Percentiles rank a stretch among this genome's conserved stretches.
phyloP scores from a whole-genome alignment of 2,113 vertebrate genomes.

The Bubo scandiacus region DNA sequence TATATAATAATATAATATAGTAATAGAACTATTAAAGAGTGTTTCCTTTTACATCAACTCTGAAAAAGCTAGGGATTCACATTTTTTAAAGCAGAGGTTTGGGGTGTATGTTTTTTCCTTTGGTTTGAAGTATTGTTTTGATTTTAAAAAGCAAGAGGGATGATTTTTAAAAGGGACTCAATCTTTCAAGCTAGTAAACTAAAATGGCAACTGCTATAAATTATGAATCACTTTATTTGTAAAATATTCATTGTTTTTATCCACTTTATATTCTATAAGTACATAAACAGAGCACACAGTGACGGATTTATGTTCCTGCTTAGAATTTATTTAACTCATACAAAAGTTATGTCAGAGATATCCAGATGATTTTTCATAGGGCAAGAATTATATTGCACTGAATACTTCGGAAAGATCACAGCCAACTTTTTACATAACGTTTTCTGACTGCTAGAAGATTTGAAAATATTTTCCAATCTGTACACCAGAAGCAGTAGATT shows the following conservation, averaged over 20 bases:
- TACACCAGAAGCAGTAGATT: neutral
- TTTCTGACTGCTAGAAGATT: neutral
- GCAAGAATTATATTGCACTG: neutral
- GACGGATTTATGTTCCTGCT: neutral
- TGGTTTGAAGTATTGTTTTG: neutral
- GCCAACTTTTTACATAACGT: neutral
- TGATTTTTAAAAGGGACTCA: neutral
- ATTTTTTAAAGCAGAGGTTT: neutral
- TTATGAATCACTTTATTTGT: slow-evolving; percentile 52
- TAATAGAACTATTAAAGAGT: neutral
- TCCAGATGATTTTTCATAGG: neutral
- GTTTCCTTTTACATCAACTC: neutral
- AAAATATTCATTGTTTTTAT: slow-evolving; percentile 62
- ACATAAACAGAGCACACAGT: neutral
- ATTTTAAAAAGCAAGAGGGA: neutral
- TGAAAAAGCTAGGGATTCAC: neutral
- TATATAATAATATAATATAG: neutral
- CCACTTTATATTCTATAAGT: neutral
- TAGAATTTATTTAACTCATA: neutral
- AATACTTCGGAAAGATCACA: neutral
- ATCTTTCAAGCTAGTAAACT: slow-evolving; percentile 15
- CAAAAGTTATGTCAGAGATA: neutral
- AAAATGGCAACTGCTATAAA: slow-evolving; percentile 51
- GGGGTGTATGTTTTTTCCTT: neutral
- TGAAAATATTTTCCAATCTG: neutral